Percentiles rank a stretch among this genome's conserved stretches.
Evolutionary conservation across 2,888 invertebrate genomes (phyloP).

Genomic region (Diaphora mendica): DNA sequence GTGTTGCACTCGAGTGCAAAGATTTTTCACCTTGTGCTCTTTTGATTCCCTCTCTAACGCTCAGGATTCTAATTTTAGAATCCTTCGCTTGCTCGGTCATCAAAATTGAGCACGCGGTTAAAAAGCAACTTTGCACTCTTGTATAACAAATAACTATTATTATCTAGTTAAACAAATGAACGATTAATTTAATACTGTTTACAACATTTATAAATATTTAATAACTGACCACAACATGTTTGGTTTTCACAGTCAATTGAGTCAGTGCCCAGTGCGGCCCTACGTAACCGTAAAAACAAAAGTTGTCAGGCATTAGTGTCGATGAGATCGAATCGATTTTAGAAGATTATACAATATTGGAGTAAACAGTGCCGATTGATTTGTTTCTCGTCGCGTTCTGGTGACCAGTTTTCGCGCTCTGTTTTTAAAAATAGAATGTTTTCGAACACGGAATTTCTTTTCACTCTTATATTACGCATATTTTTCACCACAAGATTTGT

Average conservation of each 20-base stretch:
- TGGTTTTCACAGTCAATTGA: not conserved
- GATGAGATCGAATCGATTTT: slow-evolving; percentile 59
- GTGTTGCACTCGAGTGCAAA: too few relatives aligned
- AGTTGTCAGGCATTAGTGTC: slow-evolving; percentile 54
- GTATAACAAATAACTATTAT: too few relatives aligned
- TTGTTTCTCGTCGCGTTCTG: slow-evolving; percentile 28
- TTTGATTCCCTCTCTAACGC: too few relatives aligned
- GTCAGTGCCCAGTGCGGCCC: not conserved
- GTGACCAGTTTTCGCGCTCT: slow-evolving; percentile 15
- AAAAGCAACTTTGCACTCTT: too few relatives aligned
- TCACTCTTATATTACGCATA: not conserved
- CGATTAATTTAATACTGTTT: not conserved
- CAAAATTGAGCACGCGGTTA: too few relatives aligned
- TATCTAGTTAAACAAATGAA: not conserved
- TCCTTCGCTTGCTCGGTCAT: too few relatives aligned
- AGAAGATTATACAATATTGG: slow-evolving; percentile 67
- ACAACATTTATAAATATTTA: not conserved
- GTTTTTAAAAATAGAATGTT: slow-evolving; percentile 13
- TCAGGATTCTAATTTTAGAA: too few relatives aligned
- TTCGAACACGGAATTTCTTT: not conserved
- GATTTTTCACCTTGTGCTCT: too few relatives aligned
- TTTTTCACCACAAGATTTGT: not conserved
- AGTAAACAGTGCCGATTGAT: slow-evolving; percentile 36
- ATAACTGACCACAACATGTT: not conserved
- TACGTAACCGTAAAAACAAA: slow-evolving; percentile 54